Percentiles rank a stretch among this genome's conserved stretches.
These are phyloP conservation scores for Cardiocondyla obscurior DNA, from an alignment of 1,140 invertebrate genomes.

Conservation along the genomic window DNA sequence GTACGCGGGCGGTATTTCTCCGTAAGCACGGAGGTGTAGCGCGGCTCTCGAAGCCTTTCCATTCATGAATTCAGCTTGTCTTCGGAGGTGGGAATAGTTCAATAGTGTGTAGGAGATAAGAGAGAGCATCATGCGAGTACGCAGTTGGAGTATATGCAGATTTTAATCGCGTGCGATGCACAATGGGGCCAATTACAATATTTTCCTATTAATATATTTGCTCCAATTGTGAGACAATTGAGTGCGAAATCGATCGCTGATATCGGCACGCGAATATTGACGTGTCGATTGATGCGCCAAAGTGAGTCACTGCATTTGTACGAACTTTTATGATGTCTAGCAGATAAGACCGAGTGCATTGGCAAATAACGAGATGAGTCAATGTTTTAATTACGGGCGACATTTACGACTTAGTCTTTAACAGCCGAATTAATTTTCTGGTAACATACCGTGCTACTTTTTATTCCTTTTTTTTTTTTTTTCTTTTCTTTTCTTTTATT, in stretches of 20 bases:
- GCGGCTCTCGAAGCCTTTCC: conserved; percentile 52
- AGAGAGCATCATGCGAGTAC: conserved; percentile 47
- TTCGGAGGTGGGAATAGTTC: conserved; percentile 60
- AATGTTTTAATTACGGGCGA: conserved; percentile 12
- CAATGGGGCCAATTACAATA: neutral
- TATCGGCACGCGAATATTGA: neutral
- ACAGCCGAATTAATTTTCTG: neutral
- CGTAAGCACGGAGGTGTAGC: conserved; percentile 41
- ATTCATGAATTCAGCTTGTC: conserved; percentile 67
- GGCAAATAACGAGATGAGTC: conserved; percentile 39
- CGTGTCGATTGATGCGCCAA: conserved; percentile 10
- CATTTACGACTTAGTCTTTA: conserved; percentile 42
- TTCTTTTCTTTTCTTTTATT: too few relatives aligned
- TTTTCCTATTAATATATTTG: neutral
- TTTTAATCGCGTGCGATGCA: neutral
- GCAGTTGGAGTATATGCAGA: conserved; percentile 25
- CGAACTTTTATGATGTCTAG: conserved; percentile 19
- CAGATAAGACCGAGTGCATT: conserved; percentile 35
- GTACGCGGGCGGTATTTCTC: conserved; percentile 63
- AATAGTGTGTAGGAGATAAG: conserved; percentile 59
- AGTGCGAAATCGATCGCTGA: neutral
- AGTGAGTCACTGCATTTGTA: conserved; percentile 21
- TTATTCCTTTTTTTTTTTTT: neutral
- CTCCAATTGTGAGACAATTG: neutral
- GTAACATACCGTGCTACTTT: neutral